Conservation (phyloP, 30 jellyfish, hydroid and myxozoan species). For the Hydra vulgaris region DNA sequence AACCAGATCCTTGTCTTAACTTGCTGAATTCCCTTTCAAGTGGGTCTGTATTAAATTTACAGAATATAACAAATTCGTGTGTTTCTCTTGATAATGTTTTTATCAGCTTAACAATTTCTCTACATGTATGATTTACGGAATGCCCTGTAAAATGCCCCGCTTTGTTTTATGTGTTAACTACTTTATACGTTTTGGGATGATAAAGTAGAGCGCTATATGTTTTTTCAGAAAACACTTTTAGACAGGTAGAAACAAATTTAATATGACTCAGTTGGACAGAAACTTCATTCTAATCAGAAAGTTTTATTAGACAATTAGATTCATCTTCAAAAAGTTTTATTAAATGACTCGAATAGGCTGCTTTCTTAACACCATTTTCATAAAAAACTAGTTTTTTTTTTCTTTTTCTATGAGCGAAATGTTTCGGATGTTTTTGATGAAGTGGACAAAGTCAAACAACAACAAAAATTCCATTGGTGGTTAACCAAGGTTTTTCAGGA, state of each 20-base stretch:
- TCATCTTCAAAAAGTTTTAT: too few species aligned
- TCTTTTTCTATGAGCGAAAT: not conserved
- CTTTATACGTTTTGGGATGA: too few species aligned
- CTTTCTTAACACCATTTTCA: conserved; percentile 4
- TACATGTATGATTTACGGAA: conserved; percentile 2
- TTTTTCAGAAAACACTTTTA: conserved; percentile 1
- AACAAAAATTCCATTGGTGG: not conserved
- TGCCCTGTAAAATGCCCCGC: not conserved
- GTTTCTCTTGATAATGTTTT: conserved; percentile 3
- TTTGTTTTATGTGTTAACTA: not conserved
- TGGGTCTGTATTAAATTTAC: not conserved
- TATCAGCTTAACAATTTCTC: conserved; percentile 2
- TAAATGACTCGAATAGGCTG: not conserved
- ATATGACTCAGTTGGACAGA: conserved; percentile 7
- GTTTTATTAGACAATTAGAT: conserved; percentile 3
- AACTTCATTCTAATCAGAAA: conserved; percentile 1
- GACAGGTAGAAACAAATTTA: too few species aligned
- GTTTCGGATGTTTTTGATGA: conserved; percentile 1
- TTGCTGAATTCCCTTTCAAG: not conserved
- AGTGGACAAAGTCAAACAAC: not conserved
- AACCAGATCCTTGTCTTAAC: not conserved
- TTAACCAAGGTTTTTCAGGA: conserved; percentile 2
- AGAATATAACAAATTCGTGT: not conserved
- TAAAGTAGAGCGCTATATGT: not conserved
- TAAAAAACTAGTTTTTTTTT: not conserved